phyloP scores from a whole-genome alignment of 2,888 invertebrate genomes.

The Fissipunctia ypsillon region DNA sequence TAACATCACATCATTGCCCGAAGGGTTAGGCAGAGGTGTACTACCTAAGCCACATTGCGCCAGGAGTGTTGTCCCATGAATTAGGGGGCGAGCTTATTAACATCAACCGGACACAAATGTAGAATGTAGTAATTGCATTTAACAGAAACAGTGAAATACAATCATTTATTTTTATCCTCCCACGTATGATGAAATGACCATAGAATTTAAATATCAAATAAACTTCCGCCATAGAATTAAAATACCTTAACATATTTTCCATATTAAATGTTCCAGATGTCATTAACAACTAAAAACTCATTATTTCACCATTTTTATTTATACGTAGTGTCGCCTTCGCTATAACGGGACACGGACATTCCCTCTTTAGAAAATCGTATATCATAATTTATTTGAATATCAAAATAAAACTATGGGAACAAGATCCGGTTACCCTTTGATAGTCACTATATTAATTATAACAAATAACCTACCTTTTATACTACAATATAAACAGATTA shows the following conservation, averaged over 20 bases:
- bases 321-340: slow-evolving; percentile 40
- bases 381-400: slow-evolving; percentile 73
- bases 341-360: slow-evolving; percentile 58
- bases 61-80: no score
- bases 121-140: no score
- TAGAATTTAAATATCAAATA: slow-evolving; percentile 6
- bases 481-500: slow-evolving; percentile 67
- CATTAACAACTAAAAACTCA: slow-evolving; percentile 49
- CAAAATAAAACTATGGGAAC: slow-evolving; percentile 70
- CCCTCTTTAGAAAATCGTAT: slow-evolving; percentile 64
- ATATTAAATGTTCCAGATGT: slow-evolving; percentile 33
- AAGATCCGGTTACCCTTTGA: slow-evolving; percentile 79
- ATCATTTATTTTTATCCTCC: not conserved
- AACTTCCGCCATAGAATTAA: slow-evolving; percentile 10
- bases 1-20: no score
- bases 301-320: slow-evolving; percentile 50
- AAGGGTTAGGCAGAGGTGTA: no score
- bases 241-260: slow-evolving; percentile 29
- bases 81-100: no score
- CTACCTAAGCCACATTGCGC: no score
- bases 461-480: slow-evolving; percentile 82
- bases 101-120: no score
- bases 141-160: not conserved
- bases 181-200: not conserved
- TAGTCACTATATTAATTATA: slow-evolving; percentile 81